phyloP scores from a whole-genome alignment of 2,888 invertebrate species.

The Leptarthrus brevirostris region DNA sequence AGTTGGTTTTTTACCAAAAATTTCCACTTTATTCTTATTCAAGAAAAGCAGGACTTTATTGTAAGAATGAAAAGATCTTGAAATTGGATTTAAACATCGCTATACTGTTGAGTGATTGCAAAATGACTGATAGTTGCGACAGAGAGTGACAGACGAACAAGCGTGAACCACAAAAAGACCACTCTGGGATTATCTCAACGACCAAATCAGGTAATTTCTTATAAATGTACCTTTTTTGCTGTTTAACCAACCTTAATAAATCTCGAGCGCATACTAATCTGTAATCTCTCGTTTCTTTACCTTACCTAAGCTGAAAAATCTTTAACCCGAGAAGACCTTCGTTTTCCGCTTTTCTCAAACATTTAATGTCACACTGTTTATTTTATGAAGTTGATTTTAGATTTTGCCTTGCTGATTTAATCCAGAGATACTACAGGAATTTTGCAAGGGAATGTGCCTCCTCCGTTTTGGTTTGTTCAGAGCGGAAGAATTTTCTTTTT shows the following conservation, averaged over 20 bases:
- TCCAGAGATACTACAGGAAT: slow-evolving; percentile 27
- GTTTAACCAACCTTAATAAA: not conserved
- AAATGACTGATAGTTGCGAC: too few species aligned
- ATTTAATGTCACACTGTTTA: slow-evolving; percentile 44
- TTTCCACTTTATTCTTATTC: too few species aligned
- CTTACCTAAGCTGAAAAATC: not conserved
- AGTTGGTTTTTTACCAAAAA: too few species aligned
- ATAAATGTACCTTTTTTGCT: not conserved
- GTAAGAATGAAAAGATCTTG: too few species aligned
- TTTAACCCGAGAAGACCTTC: slow-evolving; percentile 4
- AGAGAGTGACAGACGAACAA: not conserved
- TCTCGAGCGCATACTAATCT: not conserved
- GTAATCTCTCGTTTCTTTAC: not conserved
- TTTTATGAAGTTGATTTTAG: slow-evolving; percentile 45
- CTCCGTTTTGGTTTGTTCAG: not conserved
- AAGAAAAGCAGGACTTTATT: too few species aligned
- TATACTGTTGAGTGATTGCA: too few species aligned
- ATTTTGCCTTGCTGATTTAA: slow-evolving; percentile 43
- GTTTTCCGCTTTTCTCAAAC: slow-evolving; percentile 33
- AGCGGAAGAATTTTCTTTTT: slow-evolving; percentile 19
- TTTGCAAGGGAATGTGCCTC: slow-evolving; percentile 27
- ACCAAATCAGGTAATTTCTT: not conserved
- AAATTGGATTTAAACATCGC: too few species aligned
- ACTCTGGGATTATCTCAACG: not conserved
- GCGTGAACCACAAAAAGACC: not conserved